Evolutionary conservation across 2,113 vertebrate species (phyloP).

Genomic region (Trematocara macrostoma): DNA sequence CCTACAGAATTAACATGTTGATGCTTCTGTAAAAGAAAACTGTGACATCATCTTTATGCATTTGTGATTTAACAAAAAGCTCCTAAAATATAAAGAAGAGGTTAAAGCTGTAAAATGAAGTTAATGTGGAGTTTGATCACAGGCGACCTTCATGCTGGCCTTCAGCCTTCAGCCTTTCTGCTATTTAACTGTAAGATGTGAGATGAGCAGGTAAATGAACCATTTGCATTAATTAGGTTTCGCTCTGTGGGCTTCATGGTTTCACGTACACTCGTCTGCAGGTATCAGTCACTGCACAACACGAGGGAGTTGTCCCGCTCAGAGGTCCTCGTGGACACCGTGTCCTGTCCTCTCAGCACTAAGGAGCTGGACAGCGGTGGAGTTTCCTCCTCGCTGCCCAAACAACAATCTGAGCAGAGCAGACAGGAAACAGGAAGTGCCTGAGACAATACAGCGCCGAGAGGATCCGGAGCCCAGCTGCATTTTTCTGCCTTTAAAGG

Average conservation of each 20-base stretch:
- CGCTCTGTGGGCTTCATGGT: not conserved
- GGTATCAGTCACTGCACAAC: not conserved
- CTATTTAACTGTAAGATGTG: not conserved
- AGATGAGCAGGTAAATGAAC: not conserved
- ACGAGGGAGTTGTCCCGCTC: not conserved
- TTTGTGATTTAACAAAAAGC: not conserved
- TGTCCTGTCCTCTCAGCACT: slow-evolving; percentile 24
- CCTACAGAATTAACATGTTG: not conserved
- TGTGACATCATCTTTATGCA: not conserved
- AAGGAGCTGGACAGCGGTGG: slow-evolving; percentile 34
- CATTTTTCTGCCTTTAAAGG: slow-evolving; percentile 10
- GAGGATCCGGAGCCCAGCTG: slow-evolving; percentile 53
- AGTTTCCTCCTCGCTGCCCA: slow-evolving; percentile 55
- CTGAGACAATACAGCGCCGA: slow-evolving; percentile 68
- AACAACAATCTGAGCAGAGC: slow-evolving; percentile 56
- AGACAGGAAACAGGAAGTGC: slow-evolving; percentile 72
- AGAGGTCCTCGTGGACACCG: not conserved
- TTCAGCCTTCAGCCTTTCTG: not conserved
- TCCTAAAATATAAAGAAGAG: not conserved
- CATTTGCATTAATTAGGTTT: not conserved
- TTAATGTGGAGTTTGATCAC: not conserved
- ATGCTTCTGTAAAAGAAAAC: not conserved
- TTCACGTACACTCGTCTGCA: not conserved
- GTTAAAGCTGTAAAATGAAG: not conserved
- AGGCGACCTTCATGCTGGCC: not conserved